phyloP scores from a whole-genome alignment of 2,797 vertebrate genomes.

The Bradypodion pumilum region DNA sequence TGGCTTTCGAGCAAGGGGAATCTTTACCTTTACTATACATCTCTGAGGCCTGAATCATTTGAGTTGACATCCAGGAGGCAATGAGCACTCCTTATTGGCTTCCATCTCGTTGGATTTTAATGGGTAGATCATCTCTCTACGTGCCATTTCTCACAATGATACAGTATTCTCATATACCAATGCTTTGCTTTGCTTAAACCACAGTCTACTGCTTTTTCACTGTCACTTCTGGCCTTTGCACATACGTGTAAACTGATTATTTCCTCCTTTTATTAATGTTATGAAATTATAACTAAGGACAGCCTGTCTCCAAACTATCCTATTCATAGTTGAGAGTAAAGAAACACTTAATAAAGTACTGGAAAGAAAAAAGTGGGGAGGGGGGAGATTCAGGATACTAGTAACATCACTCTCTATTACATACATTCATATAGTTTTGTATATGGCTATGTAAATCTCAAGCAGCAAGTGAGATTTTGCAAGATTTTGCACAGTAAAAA shows the following conservation, averaged over 20 bases:
- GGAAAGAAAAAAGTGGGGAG: too few species aligned
- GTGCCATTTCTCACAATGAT: not conserved
- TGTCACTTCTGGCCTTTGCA: not conserved
- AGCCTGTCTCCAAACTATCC: too few species aligned
- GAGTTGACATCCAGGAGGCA: not conserved
- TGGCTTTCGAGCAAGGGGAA: too few species aligned
- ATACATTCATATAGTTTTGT: too few species aligned
- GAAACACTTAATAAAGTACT: too few species aligned
- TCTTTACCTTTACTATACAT: not conserved
- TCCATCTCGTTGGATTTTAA: not conserved
- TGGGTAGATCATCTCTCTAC: not conserved
- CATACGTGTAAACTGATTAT: not conserved
- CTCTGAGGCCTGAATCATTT: not conserved
- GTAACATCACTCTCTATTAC: too few species aligned
- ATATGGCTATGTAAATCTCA: too few species aligned
- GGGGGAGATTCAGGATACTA: not conserved
- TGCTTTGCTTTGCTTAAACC: not conserved
- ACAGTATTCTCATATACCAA: not conserved
- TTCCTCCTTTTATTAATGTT: not conserved
- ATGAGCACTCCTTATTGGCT: not conserved
- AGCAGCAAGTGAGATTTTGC: too few species aligned
- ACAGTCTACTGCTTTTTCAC: not conserved
- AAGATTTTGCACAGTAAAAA: not conserved
- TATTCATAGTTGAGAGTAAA: too few species aligned
- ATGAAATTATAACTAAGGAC: too few species aligned